A percentile compares a stretch with the other conserved stretches of the same genome.
Conservation (phyloP, 2,113 vertebrate genomes). For the Ondatra zibethicus region DNA sequence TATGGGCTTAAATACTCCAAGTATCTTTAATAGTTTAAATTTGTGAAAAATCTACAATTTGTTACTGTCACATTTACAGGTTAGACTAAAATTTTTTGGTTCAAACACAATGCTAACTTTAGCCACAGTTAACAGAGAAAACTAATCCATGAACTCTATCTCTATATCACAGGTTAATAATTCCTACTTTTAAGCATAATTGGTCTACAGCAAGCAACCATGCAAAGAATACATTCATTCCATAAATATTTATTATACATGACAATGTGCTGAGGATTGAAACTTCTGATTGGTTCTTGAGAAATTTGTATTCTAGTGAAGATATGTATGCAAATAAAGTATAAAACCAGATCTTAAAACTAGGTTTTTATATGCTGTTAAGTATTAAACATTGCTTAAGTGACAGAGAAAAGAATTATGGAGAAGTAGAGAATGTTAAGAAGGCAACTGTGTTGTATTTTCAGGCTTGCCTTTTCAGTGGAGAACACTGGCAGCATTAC, state of each 20-base stretch:
- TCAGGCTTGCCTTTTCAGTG: background rate
- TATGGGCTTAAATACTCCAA: background rate
- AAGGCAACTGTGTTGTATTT: background rate
- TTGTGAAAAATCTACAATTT: background rate
- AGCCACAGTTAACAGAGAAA: background rate
- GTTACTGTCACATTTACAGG: background rate
- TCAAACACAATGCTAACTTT: constrained; percentile 20
- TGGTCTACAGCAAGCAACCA: background rate
- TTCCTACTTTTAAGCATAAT: background rate
- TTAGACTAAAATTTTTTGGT: background rate
- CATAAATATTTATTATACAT: constrained; percentile 21
- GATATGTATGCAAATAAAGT: background rate
- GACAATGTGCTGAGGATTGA: background rate
- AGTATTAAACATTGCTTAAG: constrained; percentile 27
- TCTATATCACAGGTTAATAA: background rate
- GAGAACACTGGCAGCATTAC: background rate
- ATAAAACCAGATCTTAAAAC: constrained; percentile 28
- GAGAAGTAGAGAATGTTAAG: background rate
- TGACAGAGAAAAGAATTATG: constrained; percentile 26
- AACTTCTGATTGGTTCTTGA: background rate
- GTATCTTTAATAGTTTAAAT: background rate
- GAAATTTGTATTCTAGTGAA: constrained; percentile 7
- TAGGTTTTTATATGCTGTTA: background rate
- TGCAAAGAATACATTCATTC: background rate
- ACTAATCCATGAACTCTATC: background rate